These are phyloP conservation scores for Ptyas mucosa DNA, from an alignment of 2,113 vertebrate genomes.

Conservation along the genomic window DNA sequence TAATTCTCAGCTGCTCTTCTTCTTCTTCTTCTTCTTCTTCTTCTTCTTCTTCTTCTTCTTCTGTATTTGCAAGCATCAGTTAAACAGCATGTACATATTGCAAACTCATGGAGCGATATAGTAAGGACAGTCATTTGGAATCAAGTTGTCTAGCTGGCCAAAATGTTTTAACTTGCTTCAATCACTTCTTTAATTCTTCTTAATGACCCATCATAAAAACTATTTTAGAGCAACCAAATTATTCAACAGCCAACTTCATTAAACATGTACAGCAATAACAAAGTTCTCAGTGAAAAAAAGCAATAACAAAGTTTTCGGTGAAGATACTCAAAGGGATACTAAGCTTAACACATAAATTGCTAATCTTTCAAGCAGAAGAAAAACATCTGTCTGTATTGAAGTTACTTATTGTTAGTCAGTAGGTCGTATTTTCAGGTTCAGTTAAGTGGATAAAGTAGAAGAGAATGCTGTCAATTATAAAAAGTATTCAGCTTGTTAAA, in stretches of 20 bases:
- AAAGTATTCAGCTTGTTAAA: not conserved
- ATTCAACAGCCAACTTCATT: conserved; percentile 29
- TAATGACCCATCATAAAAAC: conserved; percentile 21
- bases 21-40: not conserved
- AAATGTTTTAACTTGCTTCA: not conserved
- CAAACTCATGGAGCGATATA: not conserved
- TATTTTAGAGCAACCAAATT: conserved; percentile 12
- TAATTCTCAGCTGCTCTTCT: not conserved
- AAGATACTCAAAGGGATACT: conserved; percentile 26
- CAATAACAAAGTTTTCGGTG: conserved; percentile 16
- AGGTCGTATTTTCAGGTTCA: conserved; percentile 26
- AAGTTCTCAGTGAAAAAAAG: conserved; percentile 23
- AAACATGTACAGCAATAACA: conserved; percentile 23
- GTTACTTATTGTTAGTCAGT: conserved; percentile 19
- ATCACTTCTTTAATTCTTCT: conserved; percentile 24
- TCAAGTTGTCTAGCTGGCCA: not conserved
- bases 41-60: not conserved
- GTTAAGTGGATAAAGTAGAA: conserved; percentile 11
- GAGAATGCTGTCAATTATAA: conserved; percentile 4
- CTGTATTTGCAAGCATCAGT: not conserved
- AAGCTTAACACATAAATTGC: conserved; percentile 27
- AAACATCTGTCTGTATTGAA: conserved; percentile 26
- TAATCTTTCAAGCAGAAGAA: conserved; percentile 26
- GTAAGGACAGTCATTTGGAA: not conserved
- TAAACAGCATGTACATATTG: not conserved